A percentile compares a stretch with the other conserved stretches of the same genome.
Conservation (phyloP, 2,113 vertebrate genomes). For the Geothlypis trichas region DNA sequence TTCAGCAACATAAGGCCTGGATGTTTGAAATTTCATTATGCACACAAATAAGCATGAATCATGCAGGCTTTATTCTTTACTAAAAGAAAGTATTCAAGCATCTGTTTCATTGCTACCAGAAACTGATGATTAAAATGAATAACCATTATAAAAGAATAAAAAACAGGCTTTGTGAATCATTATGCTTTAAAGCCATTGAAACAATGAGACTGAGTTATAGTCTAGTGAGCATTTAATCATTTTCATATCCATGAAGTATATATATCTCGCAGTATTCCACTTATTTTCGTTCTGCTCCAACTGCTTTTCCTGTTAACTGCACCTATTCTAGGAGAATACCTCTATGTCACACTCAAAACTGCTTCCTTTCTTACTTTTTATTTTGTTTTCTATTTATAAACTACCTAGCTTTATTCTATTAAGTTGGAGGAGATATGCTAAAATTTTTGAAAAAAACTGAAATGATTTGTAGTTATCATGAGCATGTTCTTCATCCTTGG, state of each 20-base stretch:
- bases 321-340: not conserved
- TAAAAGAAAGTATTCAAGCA: not conserved
- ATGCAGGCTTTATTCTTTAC: not conserved
- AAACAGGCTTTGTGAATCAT: not conserved
- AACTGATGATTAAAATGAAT: not conserved
- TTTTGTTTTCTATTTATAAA: not conserved
- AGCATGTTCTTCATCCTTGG: not conserved
- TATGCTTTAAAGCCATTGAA: not conserved
- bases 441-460: not conserved
- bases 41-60: not conserved
- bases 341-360: not conserved
- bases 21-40: not conserved
- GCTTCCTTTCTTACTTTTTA: rapidly evolving
- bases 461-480: not conserved
- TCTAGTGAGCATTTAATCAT: not conserved
- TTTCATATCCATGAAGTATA: not conserved
- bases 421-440: not conserved
- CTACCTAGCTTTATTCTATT: not conserved
- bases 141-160: not conserved
- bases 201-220: not conserved
- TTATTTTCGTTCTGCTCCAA: not conserved
- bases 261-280: not conserved
- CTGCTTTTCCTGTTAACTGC: not conserved
- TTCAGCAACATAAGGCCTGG: not conserved
- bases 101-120: not conserved